Conservation (phyloP, 2,113 vertebrate genomes). For the Cervus canadensis region DNA sequence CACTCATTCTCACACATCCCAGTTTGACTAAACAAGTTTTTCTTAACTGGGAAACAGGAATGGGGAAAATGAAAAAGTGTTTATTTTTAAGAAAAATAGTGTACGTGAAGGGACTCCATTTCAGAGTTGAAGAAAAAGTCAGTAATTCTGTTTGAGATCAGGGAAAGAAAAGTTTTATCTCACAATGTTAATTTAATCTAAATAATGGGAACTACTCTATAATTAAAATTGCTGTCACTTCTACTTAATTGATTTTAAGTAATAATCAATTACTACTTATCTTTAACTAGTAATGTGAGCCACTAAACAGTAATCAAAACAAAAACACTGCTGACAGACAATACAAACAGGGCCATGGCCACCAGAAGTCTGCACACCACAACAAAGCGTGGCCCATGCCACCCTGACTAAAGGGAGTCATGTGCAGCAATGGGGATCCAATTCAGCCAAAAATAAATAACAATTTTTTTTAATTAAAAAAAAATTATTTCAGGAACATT, state of each 20-base stretch:
- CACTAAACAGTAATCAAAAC: not conserved
- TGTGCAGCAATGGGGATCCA: not conserved
- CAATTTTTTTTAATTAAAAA: not conserved
- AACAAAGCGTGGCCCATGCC: not conserved
- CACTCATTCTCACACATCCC: not conserved
- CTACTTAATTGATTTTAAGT: not conserved
- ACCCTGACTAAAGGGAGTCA: not conserved
- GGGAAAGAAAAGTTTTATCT: not conserved
- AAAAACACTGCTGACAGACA: not conserved
- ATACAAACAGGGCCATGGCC: not conserved
- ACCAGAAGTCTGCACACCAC: not conserved
- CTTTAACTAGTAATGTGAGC: not conserved
- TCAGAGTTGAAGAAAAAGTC: not conserved
- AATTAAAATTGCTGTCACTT: not conserved
- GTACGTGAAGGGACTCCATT: not conserved
- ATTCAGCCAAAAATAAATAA: not conserved
- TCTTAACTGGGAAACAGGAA: not conserved
- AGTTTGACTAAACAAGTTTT: not conserved
- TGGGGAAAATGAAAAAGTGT: not conserved
- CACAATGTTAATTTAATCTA: not conserved
- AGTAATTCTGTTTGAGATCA: not conserved
- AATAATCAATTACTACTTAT: constrained; percentile 6
- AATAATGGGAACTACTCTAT: not conserved
- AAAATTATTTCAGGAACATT: not conserved
- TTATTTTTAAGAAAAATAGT: not conserved